Evolutionary conservation across 2,113 vertebrate species (phyloP).

Genomic region (Megaceryle torquata): DNA sequence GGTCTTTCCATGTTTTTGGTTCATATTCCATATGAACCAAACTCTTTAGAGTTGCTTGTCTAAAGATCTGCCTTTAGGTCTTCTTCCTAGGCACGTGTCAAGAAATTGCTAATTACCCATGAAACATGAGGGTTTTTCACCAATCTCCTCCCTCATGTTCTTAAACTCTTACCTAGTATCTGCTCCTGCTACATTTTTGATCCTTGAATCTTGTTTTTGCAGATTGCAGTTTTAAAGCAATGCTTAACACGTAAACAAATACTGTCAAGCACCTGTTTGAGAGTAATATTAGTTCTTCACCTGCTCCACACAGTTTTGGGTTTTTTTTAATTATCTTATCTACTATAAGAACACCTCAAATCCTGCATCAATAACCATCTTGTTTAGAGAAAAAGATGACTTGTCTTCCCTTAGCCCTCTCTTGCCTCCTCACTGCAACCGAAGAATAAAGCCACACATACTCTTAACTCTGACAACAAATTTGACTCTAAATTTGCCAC

Average conservation of each 20-base stretch:
- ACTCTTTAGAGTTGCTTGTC: not conserved
- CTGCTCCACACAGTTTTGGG: not conserved
- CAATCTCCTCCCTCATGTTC: not conserved
- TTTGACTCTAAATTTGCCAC: conserved; percentile 57
- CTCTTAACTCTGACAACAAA: conserved; percentile 33
- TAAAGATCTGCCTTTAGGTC: not conserved
- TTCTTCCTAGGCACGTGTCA: not conserved
- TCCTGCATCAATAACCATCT: not conserved
- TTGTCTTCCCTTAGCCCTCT: not conserved
- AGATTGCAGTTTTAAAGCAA: not conserved
- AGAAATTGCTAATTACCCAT: not conserved
- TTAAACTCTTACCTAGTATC: not conserved
- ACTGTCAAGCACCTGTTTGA: not conserved
- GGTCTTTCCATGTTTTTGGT: not conserved
- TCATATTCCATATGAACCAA: not conserved
- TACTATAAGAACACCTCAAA: not conserved
- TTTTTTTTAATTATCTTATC: not conserved
- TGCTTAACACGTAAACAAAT: not conserved
- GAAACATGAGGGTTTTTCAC: not conserved
- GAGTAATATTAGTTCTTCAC: not conserved
- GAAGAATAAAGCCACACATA: not conserved
- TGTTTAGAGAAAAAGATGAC: not conserved
- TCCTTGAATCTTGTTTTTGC: not conserved
- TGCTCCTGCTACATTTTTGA: not conserved
- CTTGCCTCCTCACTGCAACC: not conserved